Evolutionary conservation across 2,888 invertebrate genomes (phyloP).

Genomic region (Drosophila flavopinicola): DNA sequence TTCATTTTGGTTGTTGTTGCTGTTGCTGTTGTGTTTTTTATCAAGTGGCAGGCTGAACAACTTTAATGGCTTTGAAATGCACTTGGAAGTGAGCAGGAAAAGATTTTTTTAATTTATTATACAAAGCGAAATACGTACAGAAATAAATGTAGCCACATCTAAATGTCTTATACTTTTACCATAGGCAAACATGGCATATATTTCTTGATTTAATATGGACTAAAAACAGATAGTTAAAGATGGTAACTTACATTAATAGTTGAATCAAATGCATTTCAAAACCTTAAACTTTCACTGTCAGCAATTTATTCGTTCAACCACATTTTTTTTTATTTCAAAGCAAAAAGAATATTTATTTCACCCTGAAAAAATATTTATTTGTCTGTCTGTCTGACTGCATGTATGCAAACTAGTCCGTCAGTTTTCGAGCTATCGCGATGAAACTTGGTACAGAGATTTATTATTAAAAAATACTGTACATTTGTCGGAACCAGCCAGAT

Average conservation of each 20-base stretch:
- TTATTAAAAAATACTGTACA: no score
- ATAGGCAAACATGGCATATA: background rate
- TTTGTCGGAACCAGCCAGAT: no score
- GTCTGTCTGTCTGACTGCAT: no score
- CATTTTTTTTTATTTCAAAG: background rate
- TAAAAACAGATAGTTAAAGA: background rate
- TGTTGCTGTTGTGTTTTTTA: constrained; percentile 38
- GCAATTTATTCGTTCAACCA: background rate
- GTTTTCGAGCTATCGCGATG: no score
- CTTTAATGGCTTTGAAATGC: constrained; percentile 78
- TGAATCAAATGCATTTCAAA: background rate
- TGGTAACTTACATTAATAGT: background rate
- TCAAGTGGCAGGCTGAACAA: constrained; percentile 64
- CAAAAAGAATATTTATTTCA: no score
- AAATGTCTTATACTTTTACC: constrained; percentile 15
- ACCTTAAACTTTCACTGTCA: background rate
- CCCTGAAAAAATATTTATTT: background rate
- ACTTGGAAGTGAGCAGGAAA: constrained; percentile 62
- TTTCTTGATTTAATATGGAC: background rate
- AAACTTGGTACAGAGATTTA: no score
- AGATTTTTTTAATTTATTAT: constrained; percentile 57
- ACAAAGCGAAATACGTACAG: constrained; percentile 11
- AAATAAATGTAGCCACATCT: constrained; percentile 3
- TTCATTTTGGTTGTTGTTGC: constrained; percentile 25
- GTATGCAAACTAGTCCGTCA: no score